Evolutionary conservation across 2,113 vertebrate genomes (phyloP), one percentile per base, ranked within the genome.

Genomic region (Columbina picui): DNA sequence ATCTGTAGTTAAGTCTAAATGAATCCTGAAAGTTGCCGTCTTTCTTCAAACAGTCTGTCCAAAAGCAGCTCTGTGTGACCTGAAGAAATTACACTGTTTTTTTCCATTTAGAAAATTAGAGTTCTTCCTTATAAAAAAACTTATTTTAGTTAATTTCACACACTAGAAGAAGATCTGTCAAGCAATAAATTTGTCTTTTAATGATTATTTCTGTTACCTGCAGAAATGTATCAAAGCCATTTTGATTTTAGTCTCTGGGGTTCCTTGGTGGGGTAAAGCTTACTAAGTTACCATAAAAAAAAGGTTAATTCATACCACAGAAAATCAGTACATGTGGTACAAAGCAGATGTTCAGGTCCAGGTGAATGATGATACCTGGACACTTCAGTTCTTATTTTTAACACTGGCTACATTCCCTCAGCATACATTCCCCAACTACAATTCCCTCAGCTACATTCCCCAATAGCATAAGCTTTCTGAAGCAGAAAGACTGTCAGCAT

Each of bases 401-500:
- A 68, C 38, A 26, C 25, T 94, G 84, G 39, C 69, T 91, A 10
- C 17, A 2, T 92, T 92, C 61, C 43, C 12, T 76, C 19, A 27
- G 57, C 84, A n/a, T n/a, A n/a, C n/a, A n/a, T n/a, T n/a, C n/a
- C n/a, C n/a, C n/a, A n/a, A n/a, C n/a, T n/a, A n/a, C n/a, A n/a
- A n/a, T n/a, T n/a, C n/a, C n/a, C n/a, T n/a, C n/a, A n/a, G n/a
- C n/a, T n/a, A n/a, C n/a, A n/a, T n/a, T 4, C 10, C 7, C 1
- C 18, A 68, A 76, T n/a, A 69, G n/a, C 36, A 73, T 43, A 65
- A 87, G 74, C 30, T 93, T 91, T 95, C 75, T 91, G 89, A 77
- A 95, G 89, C 96, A 95, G 93, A 96, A 96, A 14, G 49, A 49
- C 87, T 76, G 57, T 71, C 81, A 63, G 60, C 47, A 32, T 92